Evolutionary conservation across 35 echinoderm and acorn worm genomes (phyloP).

Genomic region (Nesometra sesokonis): DNA sequence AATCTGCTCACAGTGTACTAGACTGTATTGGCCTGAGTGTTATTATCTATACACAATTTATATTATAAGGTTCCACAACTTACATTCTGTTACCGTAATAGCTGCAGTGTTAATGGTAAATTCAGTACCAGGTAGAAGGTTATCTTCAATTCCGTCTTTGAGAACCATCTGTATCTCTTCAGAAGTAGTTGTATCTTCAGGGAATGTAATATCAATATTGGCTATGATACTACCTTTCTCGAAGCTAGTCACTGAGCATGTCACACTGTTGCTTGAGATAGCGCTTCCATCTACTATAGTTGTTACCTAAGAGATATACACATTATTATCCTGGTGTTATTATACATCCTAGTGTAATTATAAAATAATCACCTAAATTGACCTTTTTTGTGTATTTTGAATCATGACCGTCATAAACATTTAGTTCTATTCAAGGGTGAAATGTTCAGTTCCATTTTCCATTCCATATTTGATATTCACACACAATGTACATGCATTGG

Average conservation of each 20-base stretch:
- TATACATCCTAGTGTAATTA: too few relatives aligned
- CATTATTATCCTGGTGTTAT: not conserved
- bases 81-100: not conserved
- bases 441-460: too few relatives aligned
- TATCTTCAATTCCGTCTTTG: not conserved
- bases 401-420: too few relatives aligned
- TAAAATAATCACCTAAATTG: too few relatives aligned
- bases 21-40: too few relatives aligned
- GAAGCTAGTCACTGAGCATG: not conserved
- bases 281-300: not conserved
- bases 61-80: not conserved
- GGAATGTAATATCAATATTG: not conserved
- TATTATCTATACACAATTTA: not conserved
- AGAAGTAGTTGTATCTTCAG: not conserved
- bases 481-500: too few relatives aligned
- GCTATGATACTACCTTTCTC: not conserved
- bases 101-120: not conserved
- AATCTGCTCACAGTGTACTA: too few relatives aligned
- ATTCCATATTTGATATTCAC: too few relatives aligned
- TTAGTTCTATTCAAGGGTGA: too few relatives aligned
- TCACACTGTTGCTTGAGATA: not conserved
- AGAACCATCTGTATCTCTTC: not conserved
- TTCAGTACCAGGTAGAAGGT: not conserved
- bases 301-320: not conserved
- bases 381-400: too few relatives aligned